Conservation (phyloP, 2,113 vertebrate species). For the Bufo gargarizans region DNA sequence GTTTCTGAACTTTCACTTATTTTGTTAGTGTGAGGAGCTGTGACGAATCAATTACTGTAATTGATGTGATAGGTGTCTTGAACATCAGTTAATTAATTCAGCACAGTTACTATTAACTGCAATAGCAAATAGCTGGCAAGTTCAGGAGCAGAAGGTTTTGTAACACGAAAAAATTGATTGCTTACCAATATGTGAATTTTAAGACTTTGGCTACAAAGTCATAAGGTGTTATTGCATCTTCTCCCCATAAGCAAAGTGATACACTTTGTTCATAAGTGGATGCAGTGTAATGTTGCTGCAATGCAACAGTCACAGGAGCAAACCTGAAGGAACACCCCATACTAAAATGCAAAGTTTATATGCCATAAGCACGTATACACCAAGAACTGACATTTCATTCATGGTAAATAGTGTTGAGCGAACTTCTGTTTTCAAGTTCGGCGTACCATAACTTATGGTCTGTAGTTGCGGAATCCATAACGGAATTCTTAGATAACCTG, state of each 20-base stretch:
- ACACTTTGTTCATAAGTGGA: background rate
- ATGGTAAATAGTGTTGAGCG: too few relatives aligned
- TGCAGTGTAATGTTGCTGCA: background rate
- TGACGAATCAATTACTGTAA: background rate
- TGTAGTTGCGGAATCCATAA: too few relatives aligned
- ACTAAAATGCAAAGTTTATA: background rate
- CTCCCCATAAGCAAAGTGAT: background rate
- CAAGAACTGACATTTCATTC: too few relatives aligned
- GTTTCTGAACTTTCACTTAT: background rate
- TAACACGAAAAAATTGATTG: background rate
- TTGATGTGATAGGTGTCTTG: slow-evolving; percentile 1
- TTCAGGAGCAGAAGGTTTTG: background rate
- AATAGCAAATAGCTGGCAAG: background rate
- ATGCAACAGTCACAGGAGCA: too few relatives aligned
- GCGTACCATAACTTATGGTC: too few relatives aligned
- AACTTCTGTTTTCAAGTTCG: too few relatives aligned
- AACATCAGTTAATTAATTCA: slow-evolving; percentile 32
- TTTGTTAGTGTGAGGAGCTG: background rate
- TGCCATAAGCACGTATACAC: background rate
- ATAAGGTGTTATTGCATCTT: background rate
- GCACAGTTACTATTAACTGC: background rate
- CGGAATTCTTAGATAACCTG: too few relatives aligned
- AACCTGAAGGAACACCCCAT: background rate
- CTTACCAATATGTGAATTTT: background rate
- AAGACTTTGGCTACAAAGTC: background rate